Base-by-base conservation (phyloP, 2,113 vertebrate species). In the Saguinus imperator region DNA sequence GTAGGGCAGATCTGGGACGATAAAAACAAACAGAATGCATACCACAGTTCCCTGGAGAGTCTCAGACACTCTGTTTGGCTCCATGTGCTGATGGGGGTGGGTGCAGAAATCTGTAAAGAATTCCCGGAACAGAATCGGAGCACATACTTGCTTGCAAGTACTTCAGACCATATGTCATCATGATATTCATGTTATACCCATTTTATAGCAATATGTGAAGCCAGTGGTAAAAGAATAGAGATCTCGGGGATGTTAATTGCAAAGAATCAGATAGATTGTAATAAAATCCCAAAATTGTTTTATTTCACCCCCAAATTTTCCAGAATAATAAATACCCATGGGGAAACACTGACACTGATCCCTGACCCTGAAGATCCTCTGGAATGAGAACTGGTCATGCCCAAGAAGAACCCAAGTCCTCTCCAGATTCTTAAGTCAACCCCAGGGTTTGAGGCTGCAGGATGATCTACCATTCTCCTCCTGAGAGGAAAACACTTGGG, bases 131-230 rank as follows among this genome's bases (percentile, higher is more conserved):
- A 75, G 90, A 91, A 50, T 16, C 37, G 89, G 80, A 87, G 85
- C 45, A 57, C 87, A 73, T 97, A 91, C 94, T 93, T 95, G 61
- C 85, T 92, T 84, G 55, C 14, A 20, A 97, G 90, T 57, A 32
- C 76, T 72, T 87, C 93, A 95, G 87, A 83, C 83, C 70, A 45
- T 93, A 70, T 95, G 97, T 68, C 88, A 52, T 66, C 81, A 35
- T 40, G 91, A 55, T 76, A 94, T 43, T 87, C 80, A 40, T 0
- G 80, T 57, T 27, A 57, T 75, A 32, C 52, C 94, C 79, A 57
- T 90, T 96, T 97, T 97, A 95, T 79, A 95, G 90, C 80, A 77
- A 10, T 83, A 55, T 52, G 64, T 45, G 84, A 57, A 92, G 92
- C 35, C 66, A 12, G 40, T 68, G 72, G 72, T 73, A 76, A 91